Evolutionary conservation across 2,888 invertebrate species (phyloP).

Genomic region (Parnassius mnemosyne): DNA sequence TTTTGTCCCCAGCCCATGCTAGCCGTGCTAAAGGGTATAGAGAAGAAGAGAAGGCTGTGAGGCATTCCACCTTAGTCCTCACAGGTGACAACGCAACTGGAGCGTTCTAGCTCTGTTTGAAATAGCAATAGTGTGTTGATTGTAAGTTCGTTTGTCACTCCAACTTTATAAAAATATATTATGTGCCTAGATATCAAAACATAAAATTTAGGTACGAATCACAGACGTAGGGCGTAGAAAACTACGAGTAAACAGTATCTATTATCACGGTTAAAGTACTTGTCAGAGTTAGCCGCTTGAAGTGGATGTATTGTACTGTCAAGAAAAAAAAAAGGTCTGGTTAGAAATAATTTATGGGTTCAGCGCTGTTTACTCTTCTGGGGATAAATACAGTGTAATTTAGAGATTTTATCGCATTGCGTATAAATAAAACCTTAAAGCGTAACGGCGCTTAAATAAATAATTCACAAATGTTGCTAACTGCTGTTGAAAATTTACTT

Average conservation of each 20-base stretch:
- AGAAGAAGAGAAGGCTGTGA: no score
- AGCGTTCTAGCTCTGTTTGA: no score
- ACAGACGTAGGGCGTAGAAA: constrained; percentile 2
- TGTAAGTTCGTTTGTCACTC: no score
- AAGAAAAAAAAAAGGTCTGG: constrained; percentile 15
- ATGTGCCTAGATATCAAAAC: no score
- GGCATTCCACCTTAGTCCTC: no score
- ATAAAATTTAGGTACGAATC: neutral
- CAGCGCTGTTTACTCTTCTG: constrained; percentile 10
- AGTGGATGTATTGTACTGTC: constrained; percentile 22
- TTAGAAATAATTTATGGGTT: constrained; percentile 20
- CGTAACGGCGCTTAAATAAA: neutral
- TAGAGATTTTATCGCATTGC: constrained; percentile 12
- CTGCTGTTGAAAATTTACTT: no score
- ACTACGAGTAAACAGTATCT: constrained; percentile 10
- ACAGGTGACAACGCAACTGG: no score
- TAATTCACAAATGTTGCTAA: neutral
- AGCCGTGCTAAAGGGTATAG: no score
- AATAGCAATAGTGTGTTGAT: no score
- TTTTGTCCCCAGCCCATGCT: no score
- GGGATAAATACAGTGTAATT: constrained; percentile 17
- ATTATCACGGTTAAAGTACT: constrained; percentile 19
- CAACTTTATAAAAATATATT: no score
- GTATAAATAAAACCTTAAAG: constrained; percentile 8
- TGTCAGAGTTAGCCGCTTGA: constrained; percentile 22